Conservation (phyloP, 2,113 vertebrate genomes). For the Mesoclemmys tuberculata region DNA sequence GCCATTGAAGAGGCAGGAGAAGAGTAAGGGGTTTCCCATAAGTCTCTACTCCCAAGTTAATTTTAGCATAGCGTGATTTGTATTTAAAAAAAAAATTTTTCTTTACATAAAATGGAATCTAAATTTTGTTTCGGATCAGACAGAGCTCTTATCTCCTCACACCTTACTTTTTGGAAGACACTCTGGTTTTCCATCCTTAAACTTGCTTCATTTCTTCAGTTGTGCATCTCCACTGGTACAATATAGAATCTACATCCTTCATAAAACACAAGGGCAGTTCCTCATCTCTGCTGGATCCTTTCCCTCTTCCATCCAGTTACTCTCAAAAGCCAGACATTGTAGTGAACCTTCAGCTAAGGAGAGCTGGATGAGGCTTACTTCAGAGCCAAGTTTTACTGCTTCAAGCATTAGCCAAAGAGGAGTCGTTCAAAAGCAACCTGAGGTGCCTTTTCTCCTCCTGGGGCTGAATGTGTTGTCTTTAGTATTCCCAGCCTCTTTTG, state of each 20-base stretch:
- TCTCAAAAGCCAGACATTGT: slow-evolving; percentile 34
- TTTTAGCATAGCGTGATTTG: neutral
- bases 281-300: slow-evolving; percentile 4
- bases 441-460: slow-evolving; percentile 76
- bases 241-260: neutral
- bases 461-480: slow-evolving; percentile 58
- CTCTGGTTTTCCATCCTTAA: neutral
- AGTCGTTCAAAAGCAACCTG: slow-evolving; percentile 67
- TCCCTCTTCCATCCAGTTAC: slow-evolving; percentile 9
- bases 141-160: slow-evolving; percentile 32
- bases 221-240: slow-evolving; percentile 34
- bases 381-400: slow-evolving; percentile 54
- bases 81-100: slow-evolving; percentile 21
- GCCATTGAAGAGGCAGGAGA: slow-evolving; percentile 1
- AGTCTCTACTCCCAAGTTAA: neutral
- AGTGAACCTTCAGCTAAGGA: slow-evolving; percentile 31
- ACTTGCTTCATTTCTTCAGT: slow-evolving; percentile 24
- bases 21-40: slow-evolving; percentile 4
- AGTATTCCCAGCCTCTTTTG: slow-evolving; percentile 64
- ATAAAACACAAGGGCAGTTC: slow-evolving; percentile 20
- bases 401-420: slow-evolving; percentile 77
- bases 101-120: slow-evolving; percentile 15
- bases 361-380: slow-evolving; percentile 29
- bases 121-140: slow-evolving; percentile 17
- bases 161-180: neutral